phyloP scores from a whole-genome alignment of 1,140 invertebrate species.

The Lineus longissimus region DNA sequence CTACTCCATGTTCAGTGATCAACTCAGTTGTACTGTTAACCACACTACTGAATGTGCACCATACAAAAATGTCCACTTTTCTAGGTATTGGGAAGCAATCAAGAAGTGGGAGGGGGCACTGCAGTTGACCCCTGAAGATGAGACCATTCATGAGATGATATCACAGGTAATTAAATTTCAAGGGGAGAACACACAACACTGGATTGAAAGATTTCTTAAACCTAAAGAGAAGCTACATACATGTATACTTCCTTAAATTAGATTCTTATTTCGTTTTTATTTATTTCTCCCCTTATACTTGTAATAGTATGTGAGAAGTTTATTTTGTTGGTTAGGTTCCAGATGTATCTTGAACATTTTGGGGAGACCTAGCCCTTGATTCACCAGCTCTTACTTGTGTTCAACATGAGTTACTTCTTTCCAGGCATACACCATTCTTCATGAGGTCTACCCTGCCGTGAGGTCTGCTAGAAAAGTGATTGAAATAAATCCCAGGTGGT shows the following conservation, averaged over 20 bases:
- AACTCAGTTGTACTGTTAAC: background rate
- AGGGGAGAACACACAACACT: background rate
- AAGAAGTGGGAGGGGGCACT: constrained; percentile 49
- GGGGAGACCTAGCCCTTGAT: too few relatives aligned
- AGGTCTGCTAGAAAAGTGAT: constrained; percentile 42
- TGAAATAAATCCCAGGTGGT: constrained; percentile 50
- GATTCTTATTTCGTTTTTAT: too few relatives aligned
- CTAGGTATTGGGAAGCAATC: constrained; percentile 49
- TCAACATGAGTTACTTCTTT: too few relatives aligned
- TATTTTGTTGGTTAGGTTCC: too few relatives aligned
- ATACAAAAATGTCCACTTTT: constrained; percentile 4
- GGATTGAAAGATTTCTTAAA: background rate
- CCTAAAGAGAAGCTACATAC: too few relatives aligned
- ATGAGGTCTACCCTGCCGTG: constrained; percentile 43
- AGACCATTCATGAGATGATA: constrained; percentile 46
- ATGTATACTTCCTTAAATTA: background rate
- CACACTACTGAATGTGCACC: background rate
- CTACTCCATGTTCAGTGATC: background rate
- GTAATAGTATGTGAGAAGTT: too few relatives aligned
- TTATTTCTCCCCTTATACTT: background rate
- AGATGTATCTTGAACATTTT: too few relatives aligned
- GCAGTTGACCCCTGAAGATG: constrained; percentile 33
- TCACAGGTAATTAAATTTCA: constrained; percentile 40
- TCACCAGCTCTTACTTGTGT: too few relatives aligned
- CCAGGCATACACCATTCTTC: constrained; percentile 36